Evolutionary conservation across 1,140 invertebrate genomes (phyloP), one percentile per base, ranked within the genome.

Genomic region (Caenorhabditis remanei): DNA sequence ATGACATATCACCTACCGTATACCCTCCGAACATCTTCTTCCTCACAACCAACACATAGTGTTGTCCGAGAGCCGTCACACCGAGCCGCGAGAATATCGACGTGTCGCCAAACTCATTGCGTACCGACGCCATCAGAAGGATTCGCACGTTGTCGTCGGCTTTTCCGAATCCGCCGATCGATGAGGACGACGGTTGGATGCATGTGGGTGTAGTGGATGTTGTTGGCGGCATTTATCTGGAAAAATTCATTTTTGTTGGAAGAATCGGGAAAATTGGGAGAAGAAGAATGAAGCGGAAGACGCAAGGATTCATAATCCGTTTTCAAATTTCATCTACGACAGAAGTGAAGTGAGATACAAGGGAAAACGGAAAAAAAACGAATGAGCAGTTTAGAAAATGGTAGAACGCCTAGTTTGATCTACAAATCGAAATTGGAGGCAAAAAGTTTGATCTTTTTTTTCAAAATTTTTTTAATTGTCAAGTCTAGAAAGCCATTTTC

Each of bases 91-190:
- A 50, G 46, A 79, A 79, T 11, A 79, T 50, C 24, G 71, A 48
- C 21, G 43, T 19, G 40, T 79, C 71, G 6, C 71, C 71, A n/a
- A 79, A 79, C 46, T 79, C 71, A 8, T 79, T 79, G 4, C 71
- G 71, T 53, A 79, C 71, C n/a, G 71, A 79, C 46, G 71, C 71
- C 71, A 79, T 79, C 11, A 79, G 46, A 21, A 79, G 71, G 53
- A 79, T 79, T 48, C 71, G 71, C 24, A 79, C 71, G 24, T 79
- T 79, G 71, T 79, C 71, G 21, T 79, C 71, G 1, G 46, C 71
- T 24, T 79, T 79, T 1, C 71, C 71, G 14, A 50, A 79, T 13
- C 71, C 71, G n/a, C 71, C 71, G 13, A 79, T 79, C 9, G 71
- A 79, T 14, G 71, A 79, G 50, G 71, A 79, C 1, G 71, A 50